Evolutionary conservation across 1,140 invertebrate species (phyloP), one percentile per base, ranked within the genome.

Genomic region (Brachystomella parvula): DNA sequence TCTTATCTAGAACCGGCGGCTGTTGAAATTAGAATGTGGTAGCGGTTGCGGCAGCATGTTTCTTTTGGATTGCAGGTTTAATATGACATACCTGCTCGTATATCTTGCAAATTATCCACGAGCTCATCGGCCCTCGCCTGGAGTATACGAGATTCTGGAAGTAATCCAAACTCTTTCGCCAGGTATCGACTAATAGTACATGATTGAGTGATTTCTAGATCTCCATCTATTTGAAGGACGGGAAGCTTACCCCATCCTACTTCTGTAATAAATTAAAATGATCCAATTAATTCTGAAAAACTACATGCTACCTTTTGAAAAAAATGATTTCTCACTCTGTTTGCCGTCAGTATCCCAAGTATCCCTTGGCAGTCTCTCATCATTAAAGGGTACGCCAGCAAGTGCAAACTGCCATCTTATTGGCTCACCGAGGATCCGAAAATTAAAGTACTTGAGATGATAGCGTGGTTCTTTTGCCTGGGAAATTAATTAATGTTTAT

Each of bases 351-450:
- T 29, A 35, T 32, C 47, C 63, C 63, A 65, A 1, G 81, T 75
- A 32, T 80, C 78, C 0, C 69, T 26, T 2, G 82, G 77, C 0
- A 82, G 65, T n/a, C 81, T 77, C 29, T 78, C 72, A 72, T 87
- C 86, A 67, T 85, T 81, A 74, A 83, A 87, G 2, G 80, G 75
- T 1, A 82, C 75, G 19, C 79, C 81, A 2, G 79, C 79, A 68
- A 85, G 84, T 3, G 76, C 77, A 2, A 87, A 74, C 2, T 87
- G 69, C 32, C 80, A 81, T 6, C 86, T 77, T 24, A 84, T 78
- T 0, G 84, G 77, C 71, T 87, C 85, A 12, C 77, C 85, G 21
- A 65, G 21, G 24, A 24, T 53, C 30, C 57, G 24, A 30, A 65
- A 53, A 15, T 32, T 33, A 26, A 65, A 65, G 28, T 65, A 65